phyloP scores from a whole-genome alignment of 2,888 invertebrate genomes.

The Tiliacea aurago region DNA sequence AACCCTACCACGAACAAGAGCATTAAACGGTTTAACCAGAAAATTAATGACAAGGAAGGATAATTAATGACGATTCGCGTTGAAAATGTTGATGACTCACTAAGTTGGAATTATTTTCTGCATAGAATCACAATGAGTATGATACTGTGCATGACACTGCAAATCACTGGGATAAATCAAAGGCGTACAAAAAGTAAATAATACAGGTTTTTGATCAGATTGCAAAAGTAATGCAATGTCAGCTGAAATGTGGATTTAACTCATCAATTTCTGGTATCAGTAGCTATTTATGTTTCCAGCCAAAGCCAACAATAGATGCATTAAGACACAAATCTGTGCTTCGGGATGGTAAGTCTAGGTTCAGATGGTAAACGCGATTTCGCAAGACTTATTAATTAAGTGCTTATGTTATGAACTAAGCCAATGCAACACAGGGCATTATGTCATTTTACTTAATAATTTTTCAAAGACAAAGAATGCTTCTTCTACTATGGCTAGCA shows the following conservation, averaged over 20 bases:
- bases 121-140: not conserved
- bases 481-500: not conserved
- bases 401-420: not conserved
- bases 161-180: not conserved
- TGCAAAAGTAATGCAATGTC: not conserved
- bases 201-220: not conserved
- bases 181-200: not conserved
- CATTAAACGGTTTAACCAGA: constrained; percentile 12
- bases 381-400: not conserved
- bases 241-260: not conserved
- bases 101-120: constrained; percentile 3
- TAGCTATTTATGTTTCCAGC: constrained; percentile 27
- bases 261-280: constrained; percentile 16
- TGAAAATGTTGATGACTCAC: constrained; percentile 27
- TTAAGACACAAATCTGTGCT: constrained; percentile 6
- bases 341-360: not conserved
- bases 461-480: not conserved
- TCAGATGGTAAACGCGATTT: not conserved
- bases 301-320: constrained; percentile 38
- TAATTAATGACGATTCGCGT: constrained; percentile 1
- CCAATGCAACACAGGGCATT: not conserved
- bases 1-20: constrained; percentile 4
- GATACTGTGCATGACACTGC: not conserved
- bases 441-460: not conserved
- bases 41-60: constrained; percentile 21